Evolutionary conservation across 2,797 vertebrate genomes (phyloP).

Genomic region (Limnodromus scolopaceus): DNA sequence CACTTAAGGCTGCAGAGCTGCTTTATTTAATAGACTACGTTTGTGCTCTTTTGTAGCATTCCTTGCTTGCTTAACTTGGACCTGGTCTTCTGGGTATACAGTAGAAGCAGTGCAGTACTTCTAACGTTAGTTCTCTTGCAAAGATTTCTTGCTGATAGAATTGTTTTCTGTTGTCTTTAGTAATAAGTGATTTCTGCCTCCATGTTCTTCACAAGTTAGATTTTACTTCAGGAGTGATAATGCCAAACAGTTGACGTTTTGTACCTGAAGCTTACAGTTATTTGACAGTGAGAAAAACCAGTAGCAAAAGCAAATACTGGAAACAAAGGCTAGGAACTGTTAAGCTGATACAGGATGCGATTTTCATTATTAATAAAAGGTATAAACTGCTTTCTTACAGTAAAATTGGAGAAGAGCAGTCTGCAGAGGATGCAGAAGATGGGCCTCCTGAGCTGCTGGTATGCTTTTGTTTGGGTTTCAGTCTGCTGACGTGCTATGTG

Average conservation of each 20-base stretch:
- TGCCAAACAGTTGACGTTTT: background rate
- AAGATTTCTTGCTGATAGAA: background rate
- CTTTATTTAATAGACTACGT: background rate
- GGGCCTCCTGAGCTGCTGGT: constrained; percentile 95
- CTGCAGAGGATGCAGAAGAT: constrained; percentile 92
- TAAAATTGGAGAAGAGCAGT: constrained; percentile 96
- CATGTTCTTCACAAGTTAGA: background rate
- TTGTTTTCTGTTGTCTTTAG: background rate
- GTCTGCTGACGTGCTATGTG: background rate
- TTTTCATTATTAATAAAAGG: background rate
- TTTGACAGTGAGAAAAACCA: background rate
- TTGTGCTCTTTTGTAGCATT: background rate
- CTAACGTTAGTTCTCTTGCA: background rate
- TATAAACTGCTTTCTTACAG: constrained; percentile 69
- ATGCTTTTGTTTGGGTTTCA: background rate
- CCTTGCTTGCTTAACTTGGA: background rate
- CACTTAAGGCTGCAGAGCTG: background rate
- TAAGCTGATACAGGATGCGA: background rate
- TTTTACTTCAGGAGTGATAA: background rate
- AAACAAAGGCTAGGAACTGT: background rate
- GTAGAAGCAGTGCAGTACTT: background rate
- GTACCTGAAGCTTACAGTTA: background rate
- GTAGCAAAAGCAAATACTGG: background rate
- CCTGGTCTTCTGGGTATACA: background rate
- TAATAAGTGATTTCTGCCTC: background rate